Evolutionary conservation across 2,888 invertebrate genomes (phyloP), one percentile per base, ranked within the genome.

Genomic region (Tiliacea aurago): DNA sequence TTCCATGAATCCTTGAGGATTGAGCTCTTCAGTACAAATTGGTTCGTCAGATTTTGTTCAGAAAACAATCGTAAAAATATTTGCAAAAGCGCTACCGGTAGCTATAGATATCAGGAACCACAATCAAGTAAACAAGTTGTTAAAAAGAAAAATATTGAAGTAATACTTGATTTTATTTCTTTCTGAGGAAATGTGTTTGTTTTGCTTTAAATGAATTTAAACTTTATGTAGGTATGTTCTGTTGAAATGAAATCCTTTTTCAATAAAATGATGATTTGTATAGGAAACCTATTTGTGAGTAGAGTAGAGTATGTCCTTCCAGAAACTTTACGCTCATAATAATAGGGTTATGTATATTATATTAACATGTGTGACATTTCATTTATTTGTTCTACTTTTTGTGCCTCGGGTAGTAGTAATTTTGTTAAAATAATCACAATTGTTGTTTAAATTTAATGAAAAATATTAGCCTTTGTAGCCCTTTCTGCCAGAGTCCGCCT

Each of bases 71-170:
- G 5, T 28, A 62, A 45, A 62, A 45, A 4, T 62, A 20, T 20
- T 45, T 13, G 9, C 20, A 28, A 18, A 28, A 20, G 45, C 20
- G 4, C 28, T 20, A 13, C 45, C 20, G 13, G 20, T 20, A 20
- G 9, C 20, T 47, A 28, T 45, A 20, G 2, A 13, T 45, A 47
- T 28, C 45, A 28, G 20, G 28, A 63, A 63, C 13, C 45, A 47
- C 28, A 28, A 28, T 63, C 45, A 28, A 28, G 45, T 28, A 63
- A 62, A 45, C 7, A 63, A 45, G 62, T 45, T 62, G 61, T 62
- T 18, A 23, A 62, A 41, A 23, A 23, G 4, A 18, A 43, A 43
- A 23, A 10, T 43, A 9, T 61, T 10, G 9, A 15, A 15, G 23
- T 43, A 41, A 20, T 45, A 28, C 28, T 62, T 20, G 18, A 7